phyloP scores from a whole-genome alignment of 2,113 vertebrate species.

The Vimba vimba region DNA sequence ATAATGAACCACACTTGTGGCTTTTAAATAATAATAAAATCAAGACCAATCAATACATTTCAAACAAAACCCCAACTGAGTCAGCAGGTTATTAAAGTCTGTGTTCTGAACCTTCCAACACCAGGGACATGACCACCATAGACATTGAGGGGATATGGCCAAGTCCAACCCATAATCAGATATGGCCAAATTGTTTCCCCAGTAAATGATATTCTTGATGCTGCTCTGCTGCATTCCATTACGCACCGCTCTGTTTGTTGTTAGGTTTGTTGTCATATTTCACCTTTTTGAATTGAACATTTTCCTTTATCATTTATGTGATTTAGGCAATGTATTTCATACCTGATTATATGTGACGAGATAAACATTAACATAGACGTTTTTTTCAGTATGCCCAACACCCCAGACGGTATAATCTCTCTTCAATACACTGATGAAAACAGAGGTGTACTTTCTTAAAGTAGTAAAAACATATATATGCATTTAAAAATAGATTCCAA shows the following conservation, averaged over 20 bases:
- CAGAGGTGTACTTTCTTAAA: too few relatives aligned
- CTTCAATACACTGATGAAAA: too few relatives aligned
- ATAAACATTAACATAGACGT: too few relatives aligned
- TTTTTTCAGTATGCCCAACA: too few relatives aligned
- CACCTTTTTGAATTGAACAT: not conserved
- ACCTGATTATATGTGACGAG: too few relatives aligned
- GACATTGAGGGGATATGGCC: not conserved
- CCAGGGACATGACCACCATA: not conserved
- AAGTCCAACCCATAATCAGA: not conserved
- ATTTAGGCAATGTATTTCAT: not conserved
- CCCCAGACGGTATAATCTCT: too few relatives aligned
- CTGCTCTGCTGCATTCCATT: not conserved
- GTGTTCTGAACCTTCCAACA: not conserved
- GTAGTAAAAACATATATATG: too few relatives aligned
- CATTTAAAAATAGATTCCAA: too few relatives aligned
- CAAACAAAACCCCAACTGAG: not conserved
- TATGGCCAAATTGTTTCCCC: not conserved
- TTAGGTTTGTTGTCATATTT: not conserved
- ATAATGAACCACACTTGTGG: not conserved
- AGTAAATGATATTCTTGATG: not conserved
- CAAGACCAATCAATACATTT: not conserved
- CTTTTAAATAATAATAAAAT: constrained; percentile 13
- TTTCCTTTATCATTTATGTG: not conserved
- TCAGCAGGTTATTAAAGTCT: not conserved
- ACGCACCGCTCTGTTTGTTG: not conserved